These are phyloP conservation scores for Drosophila nigromelanica DNA, from an alignment of 1,140 invertebrate genomes.

Conservation along the genomic window DNA sequence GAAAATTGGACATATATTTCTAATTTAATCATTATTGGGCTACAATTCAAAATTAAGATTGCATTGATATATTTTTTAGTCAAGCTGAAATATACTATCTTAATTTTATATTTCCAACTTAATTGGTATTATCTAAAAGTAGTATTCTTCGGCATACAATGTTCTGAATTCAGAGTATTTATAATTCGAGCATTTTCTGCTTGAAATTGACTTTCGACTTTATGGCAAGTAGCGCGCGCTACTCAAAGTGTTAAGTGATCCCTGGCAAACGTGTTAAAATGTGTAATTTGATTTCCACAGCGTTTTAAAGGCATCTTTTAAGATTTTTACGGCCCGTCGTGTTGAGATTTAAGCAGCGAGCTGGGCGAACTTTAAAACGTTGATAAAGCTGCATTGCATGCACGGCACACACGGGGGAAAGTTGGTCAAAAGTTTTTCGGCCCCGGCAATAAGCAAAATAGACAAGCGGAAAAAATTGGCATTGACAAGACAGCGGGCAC, in stretches of 20 bases:
- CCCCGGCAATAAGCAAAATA: conserved; percentile 53
- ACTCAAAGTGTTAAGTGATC: conserved; percentile 54
- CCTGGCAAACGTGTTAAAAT: conserved; percentile 59
- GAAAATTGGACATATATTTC: too few relatives aligned
- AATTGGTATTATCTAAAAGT: too few relatives aligned
- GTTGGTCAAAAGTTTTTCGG: conserved; percentile 45
- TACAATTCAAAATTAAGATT: background rate
- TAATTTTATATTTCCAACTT: background rate
- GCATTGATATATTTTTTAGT: background rate
- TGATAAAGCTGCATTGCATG: conserved; percentile 28
- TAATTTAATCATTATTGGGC: too few relatives aligned
- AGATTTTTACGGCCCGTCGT: conserved; percentile 37
- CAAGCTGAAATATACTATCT: background rate
- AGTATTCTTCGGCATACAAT: too few relatives aligned
- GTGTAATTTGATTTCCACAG: conserved; percentile 62
- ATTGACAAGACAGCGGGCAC: conserved; percentile 42
- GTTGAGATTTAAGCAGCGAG: conserved; percentile 42
- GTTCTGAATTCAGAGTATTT: conserved; percentile 2
- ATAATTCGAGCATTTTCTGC: background rate
- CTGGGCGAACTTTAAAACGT: conserved; percentile 31
- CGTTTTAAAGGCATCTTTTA: conserved; percentile 29
- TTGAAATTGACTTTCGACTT: conserved; percentile 17
- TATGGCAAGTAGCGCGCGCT: conserved; percentile 20
- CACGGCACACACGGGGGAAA: conserved; percentile 9
- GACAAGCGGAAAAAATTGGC: conserved; percentile 63